Evolutionary conservation across 2,888 invertebrate genomes (phyloP).

Genomic region (Polymixis flavicincta): DNA sequence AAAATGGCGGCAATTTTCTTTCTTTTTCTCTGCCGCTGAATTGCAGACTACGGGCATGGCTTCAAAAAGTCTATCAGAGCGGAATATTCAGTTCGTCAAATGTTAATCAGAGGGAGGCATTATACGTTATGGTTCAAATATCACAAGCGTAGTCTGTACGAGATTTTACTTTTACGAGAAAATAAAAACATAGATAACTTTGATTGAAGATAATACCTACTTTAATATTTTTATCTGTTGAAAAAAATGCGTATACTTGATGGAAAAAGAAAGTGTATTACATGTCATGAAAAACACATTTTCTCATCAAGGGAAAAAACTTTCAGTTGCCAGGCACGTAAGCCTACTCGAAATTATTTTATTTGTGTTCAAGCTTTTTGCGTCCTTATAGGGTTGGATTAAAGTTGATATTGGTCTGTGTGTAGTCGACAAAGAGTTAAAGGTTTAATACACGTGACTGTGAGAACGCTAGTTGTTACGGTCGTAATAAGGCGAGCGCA

Average conservation of each 20-base stretch:
- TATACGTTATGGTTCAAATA: slow-evolving; percentile 89
- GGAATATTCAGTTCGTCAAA: slow-evolving; percentile 88
- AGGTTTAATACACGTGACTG: slow-evolving; percentile 79
- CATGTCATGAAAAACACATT: slow-evolving; percentile 72
- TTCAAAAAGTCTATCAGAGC: slow-evolving; percentile 87
- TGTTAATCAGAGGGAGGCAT: slow-evolving; percentile 88
- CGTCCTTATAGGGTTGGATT: slow-evolving; percentile 49
- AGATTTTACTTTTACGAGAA: slow-evolving; percentile 77
- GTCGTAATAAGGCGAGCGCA: slow-evolving; percentile 81
- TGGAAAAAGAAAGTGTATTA: slow-evolving; percentile 64
- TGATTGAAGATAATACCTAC: slow-evolving; percentile 67
- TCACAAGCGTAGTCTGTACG: slow-evolving; percentile 82
- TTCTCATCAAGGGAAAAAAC: slow-evolving; percentile 75
- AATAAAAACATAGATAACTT: slow-evolving; percentile 79
- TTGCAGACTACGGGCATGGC: slow-evolving; percentile 77
- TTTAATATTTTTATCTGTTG: slow-evolving; percentile 60
- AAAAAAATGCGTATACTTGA: slow-evolving; percentile 56
- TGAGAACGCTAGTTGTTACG: slow-evolving; percentile 80
- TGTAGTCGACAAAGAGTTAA: slow-evolving; percentile 70
- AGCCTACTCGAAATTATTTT: slow-evolving; percentile 79
- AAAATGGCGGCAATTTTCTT: slow-evolving; percentile 78
- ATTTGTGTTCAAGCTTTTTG: slow-evolving; percentile 62
- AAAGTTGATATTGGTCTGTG: slow-evolving; percentile 67
- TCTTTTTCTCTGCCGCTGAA: slow-evolving; percentile 78
- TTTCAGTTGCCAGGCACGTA: slow-evolving; percentile 79